Base-by-base conservation (phyloP, 2,888 invertebrate species). In the Ennomos quercinarius region DNA sequence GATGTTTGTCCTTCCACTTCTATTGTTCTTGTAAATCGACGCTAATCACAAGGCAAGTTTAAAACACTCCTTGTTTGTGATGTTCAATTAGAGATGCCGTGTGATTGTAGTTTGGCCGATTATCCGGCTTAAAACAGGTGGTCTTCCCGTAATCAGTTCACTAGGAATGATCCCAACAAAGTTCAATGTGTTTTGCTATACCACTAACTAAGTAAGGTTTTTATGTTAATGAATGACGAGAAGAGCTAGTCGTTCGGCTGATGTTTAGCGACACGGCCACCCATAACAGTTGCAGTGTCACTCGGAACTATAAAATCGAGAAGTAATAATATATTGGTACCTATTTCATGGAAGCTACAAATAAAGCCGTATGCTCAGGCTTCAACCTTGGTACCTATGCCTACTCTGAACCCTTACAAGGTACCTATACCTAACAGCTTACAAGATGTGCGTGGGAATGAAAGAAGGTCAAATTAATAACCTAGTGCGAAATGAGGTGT, bases 1-100 rank as follows among this genome's bases (percentile, higher is more conserved):
- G 59, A 64, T 59, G 62, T 65, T 66, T 72, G 69, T 71, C 64
- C 67, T 67, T 65, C 69, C 57, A 74, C 70, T 80, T 78, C 84
- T 74, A 83, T 87, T 88, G 87, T 87, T 83, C 77, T 67, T 58
- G 66, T 60, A 77, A 83, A 83, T 78, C 64, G 71, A 57, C 57
- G 68, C 74, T 81, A 83, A 83, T 78, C 73, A 67, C 66, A 66
- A 61, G 43, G 71, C 58, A 60, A 51, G 34, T 41, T 62, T 42
- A 35, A 44, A n/a, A 43, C 37, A 60, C 56, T 53, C 47, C 56
- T 61, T 56, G 35, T 53, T 61, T 60, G 46, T 50, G 50, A 51
- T 56, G 61, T 60, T 46, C 50, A 52, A 51, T 56, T 51, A 57
- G 56, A 67, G 50, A 64, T 65, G 50, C 60, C n/a, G 44, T 27